A percentile compares a stretch with the other conserved stretches of the same genome.
Evolutionary conservation across 2,113 vertebrate species (phyloP).

Genomic region (Engystomops pustulosus): DNA sequence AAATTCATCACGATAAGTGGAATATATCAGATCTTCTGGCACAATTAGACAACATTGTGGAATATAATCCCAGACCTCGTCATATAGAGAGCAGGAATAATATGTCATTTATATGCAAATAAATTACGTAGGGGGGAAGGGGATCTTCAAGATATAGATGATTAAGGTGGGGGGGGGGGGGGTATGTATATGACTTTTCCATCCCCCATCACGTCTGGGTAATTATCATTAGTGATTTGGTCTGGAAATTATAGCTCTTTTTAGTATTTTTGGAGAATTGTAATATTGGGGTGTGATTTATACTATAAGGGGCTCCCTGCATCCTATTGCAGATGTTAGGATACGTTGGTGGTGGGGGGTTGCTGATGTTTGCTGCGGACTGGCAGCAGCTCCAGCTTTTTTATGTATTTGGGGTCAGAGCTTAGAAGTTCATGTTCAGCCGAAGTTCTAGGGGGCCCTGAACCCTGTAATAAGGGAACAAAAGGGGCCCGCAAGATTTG

Average conservation of each 20-base stretch:
- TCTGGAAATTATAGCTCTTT: neutral
- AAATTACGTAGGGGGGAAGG: neutral
- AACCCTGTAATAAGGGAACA: conserved; percentile 28
- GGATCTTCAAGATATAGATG: neutral
- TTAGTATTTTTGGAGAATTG: no score
- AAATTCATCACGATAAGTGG: no score
- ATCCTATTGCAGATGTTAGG: neutral
- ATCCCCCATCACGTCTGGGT: neutral
- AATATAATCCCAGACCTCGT: neutral
- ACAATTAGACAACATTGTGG: neutral
- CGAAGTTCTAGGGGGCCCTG: neutral
- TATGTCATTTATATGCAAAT: neutral
- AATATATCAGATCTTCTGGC: neutral
- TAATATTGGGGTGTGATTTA: no score
- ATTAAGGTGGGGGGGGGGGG: neutral
- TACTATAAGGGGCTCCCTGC: no score
- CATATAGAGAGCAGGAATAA: neutral
- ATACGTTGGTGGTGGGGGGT: no score
- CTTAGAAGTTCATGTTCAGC: conserved; percentile 5
- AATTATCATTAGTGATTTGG: neutral
- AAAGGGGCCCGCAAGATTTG: neutral
- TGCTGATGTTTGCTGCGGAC: neutral
- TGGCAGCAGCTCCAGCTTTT: neutral
- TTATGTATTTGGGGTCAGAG: neutral
- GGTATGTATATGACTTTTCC: neutral